Evolutionary conservation across 2,113 vertebrate species (phyloP).

Genomic region (Tiliqua scincoides): DNA sequence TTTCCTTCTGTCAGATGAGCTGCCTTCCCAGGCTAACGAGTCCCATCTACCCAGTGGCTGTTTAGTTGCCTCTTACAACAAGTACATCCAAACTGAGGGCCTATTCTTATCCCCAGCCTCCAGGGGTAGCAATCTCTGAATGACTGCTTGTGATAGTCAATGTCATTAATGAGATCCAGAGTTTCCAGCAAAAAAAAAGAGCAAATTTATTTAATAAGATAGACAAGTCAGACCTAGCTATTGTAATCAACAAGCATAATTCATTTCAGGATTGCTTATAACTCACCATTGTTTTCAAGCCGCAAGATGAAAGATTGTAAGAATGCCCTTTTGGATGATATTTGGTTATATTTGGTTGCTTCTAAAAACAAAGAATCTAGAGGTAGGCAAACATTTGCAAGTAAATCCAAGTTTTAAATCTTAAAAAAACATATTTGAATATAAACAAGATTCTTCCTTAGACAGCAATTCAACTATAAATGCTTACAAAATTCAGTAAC

Average conservation of each 20-base stretch:
- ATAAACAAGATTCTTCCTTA: not conserved
- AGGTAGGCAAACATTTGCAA: not conserved
- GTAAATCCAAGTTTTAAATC: not conserved
- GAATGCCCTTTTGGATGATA: not conserved
- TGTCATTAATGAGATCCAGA: not conserved
- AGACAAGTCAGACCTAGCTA: not conserved
- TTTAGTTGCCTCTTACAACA: no score
- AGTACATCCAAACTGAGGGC: no score
- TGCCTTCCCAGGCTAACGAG: no score
- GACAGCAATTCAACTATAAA: not conserved
- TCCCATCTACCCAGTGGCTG: no score
- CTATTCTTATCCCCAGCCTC: no score
- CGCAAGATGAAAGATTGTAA: not conserved
- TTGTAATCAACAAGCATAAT: not conserved
- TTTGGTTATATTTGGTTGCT: not conserved
- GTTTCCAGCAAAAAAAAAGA: not conserved
- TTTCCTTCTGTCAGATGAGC: no score
- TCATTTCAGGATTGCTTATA: constrained; percentile 1
- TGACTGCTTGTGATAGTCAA: not conserved
- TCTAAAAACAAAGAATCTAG: not conserved
- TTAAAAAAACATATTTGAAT: not conserved
- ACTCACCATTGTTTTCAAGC: not conserved
- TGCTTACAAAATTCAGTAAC: not conserved
- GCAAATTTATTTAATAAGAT: not conserved
- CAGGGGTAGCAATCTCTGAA: not conserved